Evolutionary conservation across 2,797 vertebrate species (phyloP), one percentile per base, ranked within the genome.

Genomic region (Sparidentex hasta): DNA sequence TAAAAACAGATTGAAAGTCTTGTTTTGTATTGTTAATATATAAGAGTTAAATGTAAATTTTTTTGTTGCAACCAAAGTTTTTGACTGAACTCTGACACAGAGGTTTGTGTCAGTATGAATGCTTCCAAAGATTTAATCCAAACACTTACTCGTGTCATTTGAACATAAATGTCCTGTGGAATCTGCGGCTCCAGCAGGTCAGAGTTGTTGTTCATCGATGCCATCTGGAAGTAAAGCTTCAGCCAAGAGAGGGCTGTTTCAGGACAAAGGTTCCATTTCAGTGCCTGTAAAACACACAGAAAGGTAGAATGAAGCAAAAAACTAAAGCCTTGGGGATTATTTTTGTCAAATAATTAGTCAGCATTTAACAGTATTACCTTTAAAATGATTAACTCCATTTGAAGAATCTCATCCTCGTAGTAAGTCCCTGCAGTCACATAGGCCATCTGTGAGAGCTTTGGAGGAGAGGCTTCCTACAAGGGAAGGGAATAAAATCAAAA

Each of bases 361-460:
- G 18, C 47, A 52, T 1, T 0, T 41, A 1, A 7, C 0, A 0
- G 18, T 12, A 1, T 64, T 95, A 98, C 97, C 95, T 97, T 98
- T 87, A 98, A 83, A 93, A 98, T 95, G 56, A 96, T 94, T 51
- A 98, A 91, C 91, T 98, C 97, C 97, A 97, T 98, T 76, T 95
- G 93, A 68, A 97, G 85, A 80, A 98, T 97, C 72, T 98, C 96
- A 0, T 97, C 95, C 86, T 97, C 96, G 52, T 93, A 95, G 90
- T 96, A 98, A 46, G 96, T 96, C 78, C 96, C 96, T 79, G 97
- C 97, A 7, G 97, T 97, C 61, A 98, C 95, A 0, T 96, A 97
- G 12, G 96, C 97, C 83, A 98, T 96, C 83, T 98, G 96, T 13
- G 95, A 94, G 67, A 98, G 93, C 92, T 97, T 98, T 14, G 96